Evolutionary conservation across 2,113 vertebrate species (phyloP).

Genomic region (Charina bottae): DNA sequence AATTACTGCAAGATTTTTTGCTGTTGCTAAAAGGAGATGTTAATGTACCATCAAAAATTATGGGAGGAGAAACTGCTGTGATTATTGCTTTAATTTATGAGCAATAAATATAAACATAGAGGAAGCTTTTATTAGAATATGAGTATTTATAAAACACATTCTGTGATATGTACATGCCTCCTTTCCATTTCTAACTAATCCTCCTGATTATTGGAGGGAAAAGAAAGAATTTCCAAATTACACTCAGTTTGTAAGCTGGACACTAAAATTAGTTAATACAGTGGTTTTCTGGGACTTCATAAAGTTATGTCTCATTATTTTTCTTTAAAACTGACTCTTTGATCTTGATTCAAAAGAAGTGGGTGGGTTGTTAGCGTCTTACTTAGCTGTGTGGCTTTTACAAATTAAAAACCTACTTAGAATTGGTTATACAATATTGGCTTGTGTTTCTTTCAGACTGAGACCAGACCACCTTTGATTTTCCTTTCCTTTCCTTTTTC

Average conservation of each 20-base stretch:
- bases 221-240: constrained; percentile 31
- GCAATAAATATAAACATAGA: background rate
- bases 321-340: constrained; percentile 59
- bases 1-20: background rate
- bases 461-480: constrained; percentile 73
- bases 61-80: background rate
- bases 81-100: background rate
- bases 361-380: constrained; percentile 57
- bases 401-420: constrained; percentile 70
- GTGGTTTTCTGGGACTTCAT: constrained; percentile 72
- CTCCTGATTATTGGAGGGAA: background rate
- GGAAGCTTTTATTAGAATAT: constrained; percentile 1
- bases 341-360: constrained; percentile 72
- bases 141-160: background rate
- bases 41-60: background rate
- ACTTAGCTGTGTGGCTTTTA: constrained; percentile 69
- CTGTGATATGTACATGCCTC: constrained; percentile 49
- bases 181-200: constrained; percentile 16
- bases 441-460: constrained; percentile 66
- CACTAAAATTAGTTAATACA: constrained; percentile 61
- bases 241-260: constrained; percentile 35
- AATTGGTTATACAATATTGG: constrained; percentile 61
- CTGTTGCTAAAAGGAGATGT: background rate
- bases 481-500: constrained; percentile 59
- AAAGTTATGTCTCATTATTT: constrained; percentile 69